These are phyloP conservation scores for Suricata suricatta DNA, from an alignment of 2,113 vertebrate genomes.

Conservation along the genomic window DNA sequence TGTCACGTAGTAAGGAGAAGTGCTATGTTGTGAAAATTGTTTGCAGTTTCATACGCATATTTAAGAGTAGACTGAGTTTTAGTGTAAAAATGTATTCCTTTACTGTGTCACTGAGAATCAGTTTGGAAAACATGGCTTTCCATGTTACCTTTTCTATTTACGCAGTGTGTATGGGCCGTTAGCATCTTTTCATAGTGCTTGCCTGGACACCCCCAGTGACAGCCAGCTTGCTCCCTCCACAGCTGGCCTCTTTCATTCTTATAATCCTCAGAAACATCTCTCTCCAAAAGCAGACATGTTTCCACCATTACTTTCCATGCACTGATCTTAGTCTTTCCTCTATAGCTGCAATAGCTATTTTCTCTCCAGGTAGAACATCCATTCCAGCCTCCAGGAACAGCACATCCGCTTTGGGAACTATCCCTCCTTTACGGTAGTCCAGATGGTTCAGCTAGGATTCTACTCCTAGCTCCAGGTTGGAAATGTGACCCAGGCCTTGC, in stretches of 20 bases:
- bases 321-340: not conserved
- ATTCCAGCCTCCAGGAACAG: not conserved
- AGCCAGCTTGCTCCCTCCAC: not conserved
- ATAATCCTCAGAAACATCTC: not conserved
- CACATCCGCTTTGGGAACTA: not conserved
- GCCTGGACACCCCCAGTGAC: not conserved
- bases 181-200: not conserved
- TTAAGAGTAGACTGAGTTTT: not conserved
- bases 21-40: not conserved
- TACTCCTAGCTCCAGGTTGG: too few relatives aligned
- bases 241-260: not conserved
- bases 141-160: not conserved
- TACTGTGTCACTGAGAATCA: not conserved
- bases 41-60: not conserved
- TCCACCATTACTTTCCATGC: not conserved
- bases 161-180: not conserved
- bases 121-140: not conserved
- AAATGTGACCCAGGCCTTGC: not conserved
- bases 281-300: not conserved
- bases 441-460: not conserved
- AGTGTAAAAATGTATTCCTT: not conserved
- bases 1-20: not conserved
- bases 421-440: not conserved
- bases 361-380: not conserved
- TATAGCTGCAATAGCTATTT: not conserved